Percentiles rank a stretch among this genome's conserved stretches.
phyloP scores from a whole-genome alignment of 2,888 invertebrate species.

The Agriotes lineatus region DNA sequence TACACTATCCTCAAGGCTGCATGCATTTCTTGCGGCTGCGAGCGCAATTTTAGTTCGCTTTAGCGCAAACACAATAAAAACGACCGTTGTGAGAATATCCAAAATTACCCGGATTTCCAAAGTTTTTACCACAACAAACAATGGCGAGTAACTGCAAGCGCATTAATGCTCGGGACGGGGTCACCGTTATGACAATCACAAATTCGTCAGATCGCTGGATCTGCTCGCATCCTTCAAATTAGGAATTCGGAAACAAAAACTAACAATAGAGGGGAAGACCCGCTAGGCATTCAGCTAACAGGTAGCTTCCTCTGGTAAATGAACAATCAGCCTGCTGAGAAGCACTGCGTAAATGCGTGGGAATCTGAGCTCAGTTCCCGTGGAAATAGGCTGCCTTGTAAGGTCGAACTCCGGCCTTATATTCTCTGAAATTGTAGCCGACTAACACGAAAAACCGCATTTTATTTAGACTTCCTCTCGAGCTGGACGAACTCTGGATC shows the following conservation, averaged over 20 bases:
- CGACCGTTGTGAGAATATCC: not conserved
- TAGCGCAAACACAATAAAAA: not conserved
- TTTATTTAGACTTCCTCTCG: not conserved
- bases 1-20: slow-evolving; percentile 10
- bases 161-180: not conserved
- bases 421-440: slow-evolving; percentile 32
- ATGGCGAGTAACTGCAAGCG: not conserved
- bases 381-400: slow-evolving; percentile 51
- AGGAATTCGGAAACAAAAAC: slow-evolving; percentile 23
- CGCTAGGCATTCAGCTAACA: slow-evolving; percentile 32
- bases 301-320: slow-evolving; percentile 25
- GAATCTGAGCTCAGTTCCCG: slow-evolving; percentile 48
- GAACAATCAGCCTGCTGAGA: slow-evolving; percentile 24
- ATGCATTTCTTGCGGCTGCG: slow-evolving; percentile 2
- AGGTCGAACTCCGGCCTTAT: slow-evolving; percentile 46
- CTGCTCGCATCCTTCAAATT: slow-evolving; percentile 11
- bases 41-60: not conserved
- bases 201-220: not conserved
- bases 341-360: slow-evolving; percentile 46
- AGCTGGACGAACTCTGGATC: too few species aligned
- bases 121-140: not conserved
- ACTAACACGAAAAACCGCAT: slow-evolving; percentile 34
- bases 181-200: slow-evolving; percentile 17
- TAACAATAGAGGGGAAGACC: slow-evolving; percentile 21
- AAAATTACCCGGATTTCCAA: not conserved